Evolutionary conservation across 2,797 vertebrate species (phyloP), one percentile per base, ranked within the genome.

Genomic region (Aphelocoma californica): DNA sequence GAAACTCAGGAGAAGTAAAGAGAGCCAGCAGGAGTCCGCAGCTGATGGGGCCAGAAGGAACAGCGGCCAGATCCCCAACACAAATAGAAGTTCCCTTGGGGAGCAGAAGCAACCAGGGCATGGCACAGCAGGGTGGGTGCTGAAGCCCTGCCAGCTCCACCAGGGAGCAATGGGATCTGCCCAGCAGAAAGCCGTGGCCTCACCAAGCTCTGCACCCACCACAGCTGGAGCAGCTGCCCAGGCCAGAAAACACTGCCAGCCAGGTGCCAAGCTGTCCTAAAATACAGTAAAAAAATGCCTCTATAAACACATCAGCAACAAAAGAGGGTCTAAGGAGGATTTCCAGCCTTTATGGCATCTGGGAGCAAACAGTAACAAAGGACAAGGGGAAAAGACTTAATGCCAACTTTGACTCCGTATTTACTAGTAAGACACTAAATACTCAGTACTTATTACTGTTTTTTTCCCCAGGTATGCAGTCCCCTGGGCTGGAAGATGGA

Each of bases 11-110:
- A 42, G 28, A 38, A 56, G 9, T 6, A 14, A 16, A 67, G 54
- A 31, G 42, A 80, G 28, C 19, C 47, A 58, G 31, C 14, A 32
- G 51, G 40, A 71, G 5, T 14, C 8, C n/a, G 42, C 34, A 71
- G 58, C 28, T 66, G 34, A 26, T 13, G 36, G 40, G 20, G 17
- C 34, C 71, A n/a, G 71, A 36, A 78, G 18, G 14, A 36, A 9
- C 1, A 36, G 57, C n/a, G 57, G 60, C 36, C 58, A 78, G 44
- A 36, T 4, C 13, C 24, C 15, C 40, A 51, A 15, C 3, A 29
- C 0, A 10, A 18, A 47, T 0, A 28, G 57, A 34, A 40, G 9
- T 28, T 7, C 13, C 18, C 21, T 10, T 45, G 29, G 9, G 44
- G 11, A 86, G 10, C 6, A 31, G 11, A 28, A 21, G 14, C 20